These are phyloP conservation scores for Diabrotica virgifera DNA, from an alignment of 1,140 invertebrate species.

Conservation along the genomic window DNA sequence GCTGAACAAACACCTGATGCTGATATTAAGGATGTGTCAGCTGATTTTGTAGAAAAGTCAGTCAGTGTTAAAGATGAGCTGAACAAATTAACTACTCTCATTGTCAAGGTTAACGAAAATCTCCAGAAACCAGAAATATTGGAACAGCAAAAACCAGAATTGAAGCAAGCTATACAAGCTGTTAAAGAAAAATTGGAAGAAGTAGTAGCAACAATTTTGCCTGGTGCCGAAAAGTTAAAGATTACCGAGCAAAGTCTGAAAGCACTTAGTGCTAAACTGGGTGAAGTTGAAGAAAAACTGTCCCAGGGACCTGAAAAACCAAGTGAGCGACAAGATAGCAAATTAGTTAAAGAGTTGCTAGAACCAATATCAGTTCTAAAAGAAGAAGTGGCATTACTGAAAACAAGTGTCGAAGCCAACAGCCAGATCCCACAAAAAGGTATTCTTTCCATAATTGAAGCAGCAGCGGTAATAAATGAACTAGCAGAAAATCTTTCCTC, in stretches of 20 bases:
- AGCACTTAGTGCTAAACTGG: neutral
- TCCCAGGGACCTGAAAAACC: neutral
- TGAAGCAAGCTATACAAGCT: constrained; percentile 14
- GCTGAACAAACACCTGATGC: neutral
- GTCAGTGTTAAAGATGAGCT: neutral
- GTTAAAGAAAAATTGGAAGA: neutral
- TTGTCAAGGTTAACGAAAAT: constrained; percentile 20
- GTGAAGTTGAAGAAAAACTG: constrained; percentile 14
- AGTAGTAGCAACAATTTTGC: neutral
- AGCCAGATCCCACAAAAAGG: neutral
- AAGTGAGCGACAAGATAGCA: neutral
- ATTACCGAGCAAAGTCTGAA: neutral
- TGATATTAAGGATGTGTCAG: neutral
- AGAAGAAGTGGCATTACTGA: neutral
- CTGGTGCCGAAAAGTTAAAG: constrained; percentile 10
- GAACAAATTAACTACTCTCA: constrained; percentile 19
- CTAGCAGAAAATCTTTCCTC: neutral
- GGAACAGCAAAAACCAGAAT: constrained; percentile 16
- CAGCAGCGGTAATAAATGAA: neutral
- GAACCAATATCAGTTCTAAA: neutral
- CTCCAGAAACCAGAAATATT: constrained; percentile 21
- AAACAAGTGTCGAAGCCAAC: neutral
- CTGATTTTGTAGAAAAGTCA: neutral
- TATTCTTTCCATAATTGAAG: neutral
- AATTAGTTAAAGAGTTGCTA: neutral